Evolutionary conservation across 2,113 vertebrate genomes (phyloP), one percentile per base, ranked within the genome.

Genomic region (Chitala chitala): DNA sequence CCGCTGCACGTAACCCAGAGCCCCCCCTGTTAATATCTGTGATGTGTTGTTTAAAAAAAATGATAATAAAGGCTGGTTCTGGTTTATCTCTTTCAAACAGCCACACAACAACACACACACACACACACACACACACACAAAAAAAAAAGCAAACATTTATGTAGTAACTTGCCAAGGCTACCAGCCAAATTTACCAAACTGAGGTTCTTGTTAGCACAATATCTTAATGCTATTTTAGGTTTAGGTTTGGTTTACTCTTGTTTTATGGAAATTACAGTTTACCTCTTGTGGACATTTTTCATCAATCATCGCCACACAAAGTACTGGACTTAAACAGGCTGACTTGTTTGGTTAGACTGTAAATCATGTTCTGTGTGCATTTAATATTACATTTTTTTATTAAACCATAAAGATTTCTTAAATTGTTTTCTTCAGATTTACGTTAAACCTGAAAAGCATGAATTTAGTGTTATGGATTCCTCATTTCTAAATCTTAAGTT

Each of bases 61-160:
- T 8, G 24, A 66, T 42, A 22, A 5, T 6, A 22, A 20, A 84
- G 84, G 74, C 82, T 82, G 78, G 82, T 69, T 81, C 80, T 83
- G 81, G 79, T 89, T 89, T 88, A 88, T 91, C 86, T 88, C 81
- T 75, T 78, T 84, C 81, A 81, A 84, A 78, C 88, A 91, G 89
- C 84, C 84, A 78, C 81, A 74, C 78, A 87, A 82, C 85, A 84
- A 83, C n/a, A n/a, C n/a, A n/a, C n/a, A n/a, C n/a, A n/a, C n/a
- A n/a, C n/a, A n/a, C n/a, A n/a, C n/a, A n/a, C n/a, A n/a, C n/a
- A n/a, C n/a, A n/a, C n/a, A n/a, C n/a, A n/a, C n/a, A n/a, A n/a
- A n/a, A n/a, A n/a, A n/a, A n/a, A n/a, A n/a, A n/a, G n/a, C n/a
- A n/a, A n/a, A 81, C 84, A 83, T 83, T 80, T 83, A 85, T 82